phyloP scores from a whole-genome alignment of 2,797 vertebrate species.

The Gobionotothen gibberifrons region DNA sequence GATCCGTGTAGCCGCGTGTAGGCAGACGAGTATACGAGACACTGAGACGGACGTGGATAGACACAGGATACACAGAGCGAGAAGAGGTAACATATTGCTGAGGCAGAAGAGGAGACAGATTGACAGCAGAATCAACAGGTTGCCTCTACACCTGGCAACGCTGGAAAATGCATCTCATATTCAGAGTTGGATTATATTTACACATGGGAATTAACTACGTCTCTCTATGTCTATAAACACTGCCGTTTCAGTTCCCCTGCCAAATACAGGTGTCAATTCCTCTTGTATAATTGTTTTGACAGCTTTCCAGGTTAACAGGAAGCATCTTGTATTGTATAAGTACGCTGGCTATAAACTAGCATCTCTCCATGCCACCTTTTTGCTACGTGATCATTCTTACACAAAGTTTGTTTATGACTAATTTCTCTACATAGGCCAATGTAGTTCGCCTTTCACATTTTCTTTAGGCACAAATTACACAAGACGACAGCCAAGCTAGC shows the following conservation, averaged over 20 bases:
- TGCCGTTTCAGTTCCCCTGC: neutral
- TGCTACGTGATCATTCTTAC: neutral
- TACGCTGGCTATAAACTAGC: neutral
- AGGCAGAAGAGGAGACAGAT: conserved; percentile 27
- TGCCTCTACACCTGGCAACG: conserved; percentile 36
- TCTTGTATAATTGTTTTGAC: conserved; percentile 13
- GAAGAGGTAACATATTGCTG: conserved; percentile 15
- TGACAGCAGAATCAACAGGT: conserved; percentile 38
- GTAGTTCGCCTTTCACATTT: neutral
- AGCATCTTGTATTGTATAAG: neutral
- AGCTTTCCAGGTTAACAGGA: neutral
- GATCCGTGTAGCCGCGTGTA: conserved; percentile 40
- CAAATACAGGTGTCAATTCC: conserved; percentile 11
- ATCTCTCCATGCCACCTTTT: conserved; percentile 1
- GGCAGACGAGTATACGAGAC: conserved; percentile 6
- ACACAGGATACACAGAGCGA: neutral
- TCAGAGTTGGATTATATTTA: conserved; percentile 40
- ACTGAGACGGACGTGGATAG: neutral
- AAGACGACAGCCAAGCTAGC: neutral
- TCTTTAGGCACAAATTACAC: neutral
- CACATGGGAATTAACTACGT: conserved; percentile 13
- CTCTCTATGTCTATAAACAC: neutral
- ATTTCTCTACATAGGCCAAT: neutral
- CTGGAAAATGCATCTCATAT: conserved; percentile 26
- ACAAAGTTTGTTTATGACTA: neutral